Evolutionary conservation across 2,797 vertebrate species (phyloP).

Genomic region (Dipus sagitta): DNA sequence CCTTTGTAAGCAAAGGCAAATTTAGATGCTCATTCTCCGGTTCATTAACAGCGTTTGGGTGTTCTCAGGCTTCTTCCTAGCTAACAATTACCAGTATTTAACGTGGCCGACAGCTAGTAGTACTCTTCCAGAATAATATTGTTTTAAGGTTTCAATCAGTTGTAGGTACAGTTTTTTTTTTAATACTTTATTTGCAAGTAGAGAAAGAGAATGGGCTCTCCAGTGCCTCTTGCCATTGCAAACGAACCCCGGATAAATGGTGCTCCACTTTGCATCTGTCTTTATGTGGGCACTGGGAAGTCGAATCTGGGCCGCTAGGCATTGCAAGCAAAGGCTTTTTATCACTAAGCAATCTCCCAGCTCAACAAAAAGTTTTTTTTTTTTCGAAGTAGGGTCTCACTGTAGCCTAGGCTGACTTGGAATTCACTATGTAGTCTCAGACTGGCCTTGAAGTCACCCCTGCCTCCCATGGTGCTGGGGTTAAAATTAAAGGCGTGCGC

Average conservation of each 20-base stretch:
- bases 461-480: too few relatives aligned
- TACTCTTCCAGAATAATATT: constrained; percentile 33
- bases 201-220: too few relatives aligned
- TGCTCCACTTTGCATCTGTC: too few relatives aligned
- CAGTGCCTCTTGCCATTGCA: background rate
- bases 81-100: background rate
- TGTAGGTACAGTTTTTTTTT: background rate
- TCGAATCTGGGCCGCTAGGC: too few relatives aligned
- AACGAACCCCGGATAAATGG: too few relatives aligned
- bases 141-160: background rate
- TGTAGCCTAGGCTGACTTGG: background rate
- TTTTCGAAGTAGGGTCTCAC: background rate
- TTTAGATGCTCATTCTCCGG: background rate
- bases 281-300: too few relatives aligned
- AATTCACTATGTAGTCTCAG: background rate
- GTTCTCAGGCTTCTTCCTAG: background rate
- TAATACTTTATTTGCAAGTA: too few relatives aligned
- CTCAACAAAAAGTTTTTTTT: background rate
- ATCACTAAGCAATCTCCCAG: too few relatives aligned
- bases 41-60: background rate
- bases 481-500: background rate
- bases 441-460: background rate
- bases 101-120: constrained; percentile 25
- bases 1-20: background rate
- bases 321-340: too few relatives aligned